A percentile compares a stretch with the other conserved stretches of the same genome.
Evolutionary conservation across 2,113 vertebrate genomes (phyloP).

Genomic region (Mesoclemmys tuberculata): DNA sequence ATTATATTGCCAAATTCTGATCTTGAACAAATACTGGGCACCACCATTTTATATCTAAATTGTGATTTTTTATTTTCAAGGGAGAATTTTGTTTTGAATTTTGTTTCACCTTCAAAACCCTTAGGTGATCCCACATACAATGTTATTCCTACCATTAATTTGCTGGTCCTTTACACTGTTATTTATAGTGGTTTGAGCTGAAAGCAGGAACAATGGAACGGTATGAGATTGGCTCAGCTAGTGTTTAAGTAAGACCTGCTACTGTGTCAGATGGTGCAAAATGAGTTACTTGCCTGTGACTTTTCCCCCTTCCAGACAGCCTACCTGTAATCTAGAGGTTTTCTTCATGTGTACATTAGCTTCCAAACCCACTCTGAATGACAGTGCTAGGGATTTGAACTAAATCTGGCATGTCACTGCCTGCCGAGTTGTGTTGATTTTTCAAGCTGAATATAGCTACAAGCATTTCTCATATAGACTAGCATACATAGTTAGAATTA

Average conservation of each 20-base stretch:
- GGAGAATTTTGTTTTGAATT: rapidly evolving
- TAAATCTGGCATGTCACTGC: neutral
- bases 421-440: neutral
- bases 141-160: neutral
- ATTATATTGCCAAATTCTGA: neutral
- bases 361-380: neutral
- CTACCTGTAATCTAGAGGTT: neutral
- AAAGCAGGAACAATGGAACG: neutral
- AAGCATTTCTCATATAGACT: neutral
- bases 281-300: neutral
- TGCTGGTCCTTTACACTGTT: neutral
- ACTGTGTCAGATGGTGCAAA: neutral
- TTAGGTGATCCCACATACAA: neutral
- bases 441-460: neutral
- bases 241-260: rapidly evolving
- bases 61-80: neutral
- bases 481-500: neutral
- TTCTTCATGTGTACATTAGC: neutral
- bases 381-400: neutral
- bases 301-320: neutral
- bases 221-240: rapidly evolving
- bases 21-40: rapidly evolving
- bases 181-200: neutral
- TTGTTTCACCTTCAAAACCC: neutral
- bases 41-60: neutral